Evolutionary conservation across 2,113 vertebrate species (phyloP), one percentile per base, ranked within the genome.

Genomic region (Chlamydotis undulata): DNA sequence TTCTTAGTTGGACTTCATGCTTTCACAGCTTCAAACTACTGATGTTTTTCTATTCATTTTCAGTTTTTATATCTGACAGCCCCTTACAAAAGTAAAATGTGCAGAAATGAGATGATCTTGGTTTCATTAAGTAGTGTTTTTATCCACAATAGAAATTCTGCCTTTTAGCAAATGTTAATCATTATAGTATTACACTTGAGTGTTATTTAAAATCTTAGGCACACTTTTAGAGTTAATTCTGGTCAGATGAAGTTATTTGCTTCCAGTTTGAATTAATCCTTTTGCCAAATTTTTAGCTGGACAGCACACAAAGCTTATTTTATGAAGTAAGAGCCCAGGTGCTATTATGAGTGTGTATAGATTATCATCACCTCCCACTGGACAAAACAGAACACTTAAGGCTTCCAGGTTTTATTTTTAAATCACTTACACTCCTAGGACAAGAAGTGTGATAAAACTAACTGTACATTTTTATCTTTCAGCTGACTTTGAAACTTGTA

Each of bases 281-380:
- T 89, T 75, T 93, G 86, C 93, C 90, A 96, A 81, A 55, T 86
- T 93, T 93, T 84, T 57, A 91, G 65, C 83, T 97, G 89, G 75
- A 81, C 61, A 90, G 92, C 74, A 86, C 49, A 92, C 87, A 96
- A 74, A 91, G 86, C 77, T 83, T 86, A 53, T 87, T 92, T 89
- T 89, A 78, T 96, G 81, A 94, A 94, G 81, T 74, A 91, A 93
- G 83, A 95, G 60, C 64, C 88, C 97, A 97, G 95, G 95, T 97
- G 95, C 81, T 94, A 29, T 79, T 94, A 50, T 33, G 86, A 92
- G 61, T 47, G 25, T 78, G n/a, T 80, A 57, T 68, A 41, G 53
- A 86, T 97, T 94, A 90, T 89, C 65, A 69, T 76, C 93, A 93
- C 78, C 57, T 91, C 88, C 90, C 93, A 68, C 81, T 64, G 91